A percentile compares a stretch with the other conserved stretches of the same genome.
phyloP scores from a whole-genome alignment of 1,140 invertebrate genomes.

The Drosophila carrolli region DNA sequence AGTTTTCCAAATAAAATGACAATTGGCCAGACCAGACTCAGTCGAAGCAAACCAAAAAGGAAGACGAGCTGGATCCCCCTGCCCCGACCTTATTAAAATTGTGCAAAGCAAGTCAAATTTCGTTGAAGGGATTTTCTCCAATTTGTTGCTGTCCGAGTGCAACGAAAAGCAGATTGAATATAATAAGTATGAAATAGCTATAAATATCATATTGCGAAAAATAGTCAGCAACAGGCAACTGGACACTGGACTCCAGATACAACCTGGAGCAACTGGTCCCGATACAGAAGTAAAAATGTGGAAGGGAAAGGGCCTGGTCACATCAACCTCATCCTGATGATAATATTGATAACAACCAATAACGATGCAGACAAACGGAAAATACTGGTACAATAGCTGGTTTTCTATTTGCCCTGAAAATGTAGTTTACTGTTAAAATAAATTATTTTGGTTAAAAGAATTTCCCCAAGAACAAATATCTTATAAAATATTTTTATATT shows the following conservation, averaged over 20 bases:
- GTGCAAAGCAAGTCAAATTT: constrained; percentile 63
- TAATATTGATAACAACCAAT: constrained; percentile 52
- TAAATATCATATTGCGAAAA: constrained; percentile 79
- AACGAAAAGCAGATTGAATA: constrained; percentile 67
- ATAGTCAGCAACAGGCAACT: constrained; percentile 57
- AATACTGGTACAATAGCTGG: not conserved
- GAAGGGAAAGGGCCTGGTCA: not conserved
- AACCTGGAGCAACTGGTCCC: constrained; percentile 12
- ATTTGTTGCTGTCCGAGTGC: constrained; percentile 14
- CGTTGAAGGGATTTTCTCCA: constrained; percentile 32
- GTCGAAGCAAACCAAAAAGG: constrained; percentile 1
- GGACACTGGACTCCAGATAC: constrained; percentile 14
- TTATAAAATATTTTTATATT: too few species aligned
- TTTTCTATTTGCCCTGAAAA: not conserved
- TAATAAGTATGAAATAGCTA: constrained; percentile 80
- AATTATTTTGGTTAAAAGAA: too few species aligned
- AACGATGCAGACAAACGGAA: constrained; percentile 10
- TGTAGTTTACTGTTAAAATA: not conserved
- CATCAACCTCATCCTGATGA: constrained; percentile 31
- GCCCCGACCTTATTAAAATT: constrained; percentile 65
- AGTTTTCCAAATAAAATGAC: constrained; percentile 77
- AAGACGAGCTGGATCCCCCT: constrained; percentile 8
- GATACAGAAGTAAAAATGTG: not conserved
- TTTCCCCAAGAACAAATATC: too few species aligned
- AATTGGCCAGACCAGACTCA: constrained; percentile 31